Conservation (phyloP, 2,113 vertebrate species). For the Chlorodrepanis virens region DNA sequence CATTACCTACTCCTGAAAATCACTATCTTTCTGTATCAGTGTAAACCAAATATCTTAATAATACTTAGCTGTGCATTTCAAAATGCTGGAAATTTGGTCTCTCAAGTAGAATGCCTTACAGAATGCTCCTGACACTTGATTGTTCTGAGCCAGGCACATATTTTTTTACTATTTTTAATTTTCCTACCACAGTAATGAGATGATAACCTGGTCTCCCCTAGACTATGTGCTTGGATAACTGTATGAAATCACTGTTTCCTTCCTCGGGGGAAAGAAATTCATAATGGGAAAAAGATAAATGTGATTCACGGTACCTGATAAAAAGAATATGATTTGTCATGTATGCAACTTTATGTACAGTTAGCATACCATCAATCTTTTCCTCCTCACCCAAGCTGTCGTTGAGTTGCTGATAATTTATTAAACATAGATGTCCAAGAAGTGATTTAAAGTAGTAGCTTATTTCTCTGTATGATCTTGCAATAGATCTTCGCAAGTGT, state of each 20-base stretch:
- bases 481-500: neutral
- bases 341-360: neutral
- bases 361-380: neutral
- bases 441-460: neutral
- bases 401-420: neutral
- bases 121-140: neutral
- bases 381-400: neutral
- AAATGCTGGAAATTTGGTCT: neutral
- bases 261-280: neutral
- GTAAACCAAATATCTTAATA: neutral
- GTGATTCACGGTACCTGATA: neutral
- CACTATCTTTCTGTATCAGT: neutral
- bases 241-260: neutral
- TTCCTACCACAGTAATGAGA: neutral
- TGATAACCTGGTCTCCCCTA: neutral
- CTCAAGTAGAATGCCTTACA: neutral
- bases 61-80: neutral
- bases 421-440: neutral
- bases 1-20: neutral
- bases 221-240: neutral
- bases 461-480: neutral
- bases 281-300: neutral
- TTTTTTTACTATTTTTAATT: neutral
- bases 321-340: neutral
- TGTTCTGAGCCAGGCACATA: neutral